A percentile compares a stretch with the other conserved stretches of the same genome.
Conservation (phyloP, 2,113 vertebrate genomes). For the Ovis canadensis region DNA sequence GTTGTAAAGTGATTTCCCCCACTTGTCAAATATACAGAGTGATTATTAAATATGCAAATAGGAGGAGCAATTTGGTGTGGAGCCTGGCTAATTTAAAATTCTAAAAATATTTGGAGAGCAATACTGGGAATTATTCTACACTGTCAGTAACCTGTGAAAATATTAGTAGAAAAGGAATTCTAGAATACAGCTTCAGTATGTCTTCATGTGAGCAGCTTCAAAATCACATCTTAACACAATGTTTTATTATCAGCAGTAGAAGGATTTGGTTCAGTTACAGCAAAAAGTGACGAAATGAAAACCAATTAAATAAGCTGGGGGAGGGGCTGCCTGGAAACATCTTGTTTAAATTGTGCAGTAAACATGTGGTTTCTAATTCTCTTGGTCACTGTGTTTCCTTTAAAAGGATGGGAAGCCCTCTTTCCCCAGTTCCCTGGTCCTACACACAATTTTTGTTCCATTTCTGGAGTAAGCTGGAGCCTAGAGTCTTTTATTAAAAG, state of each 20-base stretch:
- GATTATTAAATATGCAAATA: slow-evolving; percentile 5
- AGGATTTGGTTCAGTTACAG: slow-evolving; percentile 48
- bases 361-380: slow-evolving; percentile 69
- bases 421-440: neutral
- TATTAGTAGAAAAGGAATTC: neutral
- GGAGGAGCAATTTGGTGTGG: neutral
- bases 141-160: neutral
- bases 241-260: slow-evolving; percentile 40
- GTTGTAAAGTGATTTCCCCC: neutral
- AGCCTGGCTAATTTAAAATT: neutral
- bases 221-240: slow-evolving; percentile 1
- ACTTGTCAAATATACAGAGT: neutral
- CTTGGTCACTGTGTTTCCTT: slow-evolving; percentile 47
- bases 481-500: slow-evolving; percentile 21
- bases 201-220: neutral
- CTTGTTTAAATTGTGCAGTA: slow-evolving; percentile 67
- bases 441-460: neutral
- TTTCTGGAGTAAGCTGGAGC: slow-evolving; percentile 28
- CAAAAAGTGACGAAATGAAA: slow-evolving; percentile 64
- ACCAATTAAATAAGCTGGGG: slow-evolving; percentile 54
- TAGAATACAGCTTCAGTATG: neutral
- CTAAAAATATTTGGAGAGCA: slow-evolving; percentile 14
- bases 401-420: slow-evolving; percentile 47
- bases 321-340: slow-evolving; percentile 54
- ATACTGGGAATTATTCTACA: neutral